Conservation (phyloP, 2,888 invertebrate species). For the Drosophila crucigera region DNA sequence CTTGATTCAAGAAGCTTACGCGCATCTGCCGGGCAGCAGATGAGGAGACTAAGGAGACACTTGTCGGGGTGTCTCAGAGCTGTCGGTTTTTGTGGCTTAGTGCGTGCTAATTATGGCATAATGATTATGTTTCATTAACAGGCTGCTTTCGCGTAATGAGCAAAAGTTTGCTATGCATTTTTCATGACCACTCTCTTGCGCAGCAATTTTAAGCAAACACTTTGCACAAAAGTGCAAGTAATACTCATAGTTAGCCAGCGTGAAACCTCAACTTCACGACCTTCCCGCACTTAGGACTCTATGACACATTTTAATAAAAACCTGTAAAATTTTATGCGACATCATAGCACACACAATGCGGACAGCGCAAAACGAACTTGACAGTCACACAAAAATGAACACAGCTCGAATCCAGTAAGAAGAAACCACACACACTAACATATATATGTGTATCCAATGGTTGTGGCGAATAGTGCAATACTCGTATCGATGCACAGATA, state of each 20-base stretch:
- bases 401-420: slow-evolving; percentile 28
- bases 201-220: slow-evolving; percentile 54
- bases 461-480: slow-evolving; percentile 32
- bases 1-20: slow-evolving; percentile 47
- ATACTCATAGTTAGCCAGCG: slow-evolving; percentile 47
- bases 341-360: slow-evolving; percentile 22
- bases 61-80: slow-evolving; percentile 9
- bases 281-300: slow-evolving; percentile 24
- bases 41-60: neutral
- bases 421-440: slow-evolving; percentile 17
- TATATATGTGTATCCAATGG: slow-evolving; percentile 18
- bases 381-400: slow-evolving; percentile 61
- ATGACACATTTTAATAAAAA: slow-evolving; percentile 73
- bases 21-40: slow-evolving; percentile 22
- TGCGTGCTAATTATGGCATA: slow-evolving; percentile 72
- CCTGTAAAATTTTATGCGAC: slow-evolving; percentile 69
- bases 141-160: slow-evolving; percentile 42
- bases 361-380: slow-evolving; percentile 28
- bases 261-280: slow-evolving; percentile 12
- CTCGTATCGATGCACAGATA: slow-evolving; percentile 32
- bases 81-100: slow-evolving; percentile 48
- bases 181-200: slow-evolving; percentile 40
- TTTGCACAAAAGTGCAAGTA: slow-evolving; percentile 65
- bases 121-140: slow-evolving; percentile 73
- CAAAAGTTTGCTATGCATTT: slow-evolving; percentile 65